A percentile compares a stretch with the other conserved stretches of the same genome.
Evolutionary conservation across 1,140 invertebrate genomes (phyloP).

Genomic region (Bacillus rossius): DNA sequence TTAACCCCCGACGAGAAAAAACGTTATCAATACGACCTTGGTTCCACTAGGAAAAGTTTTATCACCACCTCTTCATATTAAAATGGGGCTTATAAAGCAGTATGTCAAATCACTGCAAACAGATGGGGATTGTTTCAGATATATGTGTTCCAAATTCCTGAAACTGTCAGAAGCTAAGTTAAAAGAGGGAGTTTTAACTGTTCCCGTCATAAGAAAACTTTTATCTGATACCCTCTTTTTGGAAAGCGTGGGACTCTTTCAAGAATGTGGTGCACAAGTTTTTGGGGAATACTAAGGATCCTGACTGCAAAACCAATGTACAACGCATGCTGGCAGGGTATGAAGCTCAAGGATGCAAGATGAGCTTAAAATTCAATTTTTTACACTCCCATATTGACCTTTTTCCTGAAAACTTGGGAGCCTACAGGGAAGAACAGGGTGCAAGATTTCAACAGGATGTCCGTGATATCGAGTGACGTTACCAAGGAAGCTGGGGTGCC

Average conservation of each 20-base stretch:
- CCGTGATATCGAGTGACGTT: background rate
- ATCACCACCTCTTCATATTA: background rate
- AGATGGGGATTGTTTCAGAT: too few species aligned
- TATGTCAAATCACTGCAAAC: too few species aligned
- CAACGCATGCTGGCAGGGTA: background rate
- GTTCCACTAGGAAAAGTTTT: background rate
- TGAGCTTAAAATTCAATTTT: background rate
- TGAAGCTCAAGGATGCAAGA: conserved; percentile 3
- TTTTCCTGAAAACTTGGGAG: conserved; percentile 30
- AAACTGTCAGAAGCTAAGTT: background rate
- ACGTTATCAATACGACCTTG: conserved; percentile 4
- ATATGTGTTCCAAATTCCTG: background rate
- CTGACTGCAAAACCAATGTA: background rate
- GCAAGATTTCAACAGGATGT: conserved; percentile 33
- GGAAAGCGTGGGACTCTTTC: background rate
- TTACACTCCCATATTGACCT: conserved; percentile 21
- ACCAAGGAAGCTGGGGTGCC: background rate
- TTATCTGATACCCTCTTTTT: background rate
- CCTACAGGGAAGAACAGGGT: conserved; percentile 31
- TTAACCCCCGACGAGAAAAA: too few species aligned
- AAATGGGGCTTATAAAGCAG: too few species aligned
- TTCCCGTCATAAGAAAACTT: background rate
- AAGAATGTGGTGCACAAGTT: too few species aligned
- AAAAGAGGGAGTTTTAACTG: too few species aligned
- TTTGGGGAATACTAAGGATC: too few species aligned